Evolutionary conservation across 2,797 vertebrate species (phyloP).

Genomic region (Scolopax bukidnonensis): DNA sequence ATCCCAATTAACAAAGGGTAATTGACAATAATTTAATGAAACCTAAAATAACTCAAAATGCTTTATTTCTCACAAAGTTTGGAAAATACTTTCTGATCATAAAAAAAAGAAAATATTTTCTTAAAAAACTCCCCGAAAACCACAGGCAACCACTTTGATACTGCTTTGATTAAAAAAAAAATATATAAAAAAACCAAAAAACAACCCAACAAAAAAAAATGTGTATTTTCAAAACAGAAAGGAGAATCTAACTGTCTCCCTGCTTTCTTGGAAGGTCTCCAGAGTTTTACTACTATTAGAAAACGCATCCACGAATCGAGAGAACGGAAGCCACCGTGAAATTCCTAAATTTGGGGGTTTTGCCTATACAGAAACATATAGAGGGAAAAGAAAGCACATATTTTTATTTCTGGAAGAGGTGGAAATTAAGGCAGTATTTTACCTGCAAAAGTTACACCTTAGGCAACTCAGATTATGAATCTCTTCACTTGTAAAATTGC

Average conservation of each 20-base stretch:
- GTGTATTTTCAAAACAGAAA: not conserved
- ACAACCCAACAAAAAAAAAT: not conserved
- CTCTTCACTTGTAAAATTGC: not conserved
- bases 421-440: not conserved
- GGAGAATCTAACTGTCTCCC: not conserved
- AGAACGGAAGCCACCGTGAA: not conserved
- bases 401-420: not conserved
- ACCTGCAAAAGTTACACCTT: not conserved
- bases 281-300: not conserved
- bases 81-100: not conserved
- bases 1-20: not conserved
- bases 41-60: not conserved
- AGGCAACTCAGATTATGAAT: not conserved
- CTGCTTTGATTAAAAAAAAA: not conserved
- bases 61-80: not conserved
- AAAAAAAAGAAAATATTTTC: not conserved
- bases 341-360: not conserved
- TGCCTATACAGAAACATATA: not conserved
- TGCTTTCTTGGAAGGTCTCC: not conserved
- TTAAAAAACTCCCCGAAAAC: not conserved
- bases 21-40: not conserved
- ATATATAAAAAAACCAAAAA: not conserved
- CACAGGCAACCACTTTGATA: not conserved
- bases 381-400: not conserved
- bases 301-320: not conserved